Percentiles rank a stretch among this genome's conserved stretches.
These are phyloP conservation scores for Peribatodes rhomboidaria DNA, from an alignment of 2,888 invertebrate genomes.

Conservation along the genomic window DNA sequence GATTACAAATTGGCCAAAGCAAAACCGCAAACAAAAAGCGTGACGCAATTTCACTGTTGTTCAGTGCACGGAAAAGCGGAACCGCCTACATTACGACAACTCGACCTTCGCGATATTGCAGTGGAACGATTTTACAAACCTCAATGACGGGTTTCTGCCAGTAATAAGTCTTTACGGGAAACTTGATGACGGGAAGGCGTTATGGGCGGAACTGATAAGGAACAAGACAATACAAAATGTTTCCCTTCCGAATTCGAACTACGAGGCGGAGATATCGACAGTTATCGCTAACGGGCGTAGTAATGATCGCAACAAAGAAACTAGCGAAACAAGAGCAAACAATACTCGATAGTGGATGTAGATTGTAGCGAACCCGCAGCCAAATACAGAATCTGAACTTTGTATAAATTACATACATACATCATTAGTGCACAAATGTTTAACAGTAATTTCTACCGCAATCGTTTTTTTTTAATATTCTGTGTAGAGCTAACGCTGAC, in stretches of 20 bases:
- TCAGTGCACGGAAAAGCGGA: slow-evolving; percentile 47
- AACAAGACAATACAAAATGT: slow-evolving; percentile 19
- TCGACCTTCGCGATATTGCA: slow-evolving; percentile 41
- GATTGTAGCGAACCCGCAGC: slow-evolving; percentile 40
- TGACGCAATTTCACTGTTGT: slow-evolving; percentile 46
- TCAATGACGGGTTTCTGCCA: slow-evolving; percentile 19
- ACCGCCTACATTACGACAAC: slow-evolving; percentile 43
- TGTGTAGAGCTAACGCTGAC: too few relatives aligned
- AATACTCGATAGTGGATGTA: slow-evolving; percentile 50
- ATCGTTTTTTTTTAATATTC: too few relatives aligned
- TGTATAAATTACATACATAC: background rate
- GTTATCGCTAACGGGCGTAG: slow-evolving; percentile 33
- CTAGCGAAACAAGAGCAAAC: slow-evolving; percentile 56
- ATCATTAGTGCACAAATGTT: too few relatives aligned
- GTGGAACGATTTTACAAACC: slow-evolving; percentile 28
- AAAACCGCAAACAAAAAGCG: slow-evolving; percentile 40
- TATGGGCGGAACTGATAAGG: slow-evolving; percentile 23
- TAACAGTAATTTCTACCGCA: too few relatives aligned
- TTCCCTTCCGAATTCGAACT: slow-evolving; percentile 21
- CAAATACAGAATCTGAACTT: slow-evolving; percentile 2
- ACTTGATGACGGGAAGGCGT: slow-evolving; percentile 13
- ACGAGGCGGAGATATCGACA: slow-evolving; percentile 24
- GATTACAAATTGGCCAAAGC: slow-evolving; percentile 41
- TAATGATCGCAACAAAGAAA: slow-evolving; percentile 45
- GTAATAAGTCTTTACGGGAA: slow-evolving; percentile 19